Conservation (phyloP, 2,888 invertebrate genomes). For the Megalurothrips usitatus region DNA sequence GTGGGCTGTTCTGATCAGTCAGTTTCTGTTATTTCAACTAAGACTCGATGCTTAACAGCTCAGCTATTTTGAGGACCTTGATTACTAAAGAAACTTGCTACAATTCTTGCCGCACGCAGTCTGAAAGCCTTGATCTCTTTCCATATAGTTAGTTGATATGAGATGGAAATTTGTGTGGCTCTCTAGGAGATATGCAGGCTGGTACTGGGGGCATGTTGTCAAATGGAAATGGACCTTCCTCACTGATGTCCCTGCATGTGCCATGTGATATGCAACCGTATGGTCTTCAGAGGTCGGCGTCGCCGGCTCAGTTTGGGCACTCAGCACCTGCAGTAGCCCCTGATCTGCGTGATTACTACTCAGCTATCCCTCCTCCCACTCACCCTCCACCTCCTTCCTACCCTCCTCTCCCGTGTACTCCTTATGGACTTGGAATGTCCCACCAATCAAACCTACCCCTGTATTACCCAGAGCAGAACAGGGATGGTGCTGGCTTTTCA, state of each 20-base stretch:
- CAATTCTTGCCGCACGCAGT: neutral
- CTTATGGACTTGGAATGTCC: neutral
- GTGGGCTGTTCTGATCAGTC: neutral
- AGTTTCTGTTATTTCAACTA: neutral
- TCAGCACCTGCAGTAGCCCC: neutral
- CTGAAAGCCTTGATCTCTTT: neutral
- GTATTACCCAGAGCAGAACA: neutral
- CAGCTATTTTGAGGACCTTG: neutral
- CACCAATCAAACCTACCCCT: too few species aligned
- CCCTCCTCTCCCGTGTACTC: neutral
- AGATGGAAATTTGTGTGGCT: conserved; percentile 6
- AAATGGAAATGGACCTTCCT: neutral
- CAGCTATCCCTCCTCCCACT: neutral
- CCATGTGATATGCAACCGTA: neutral
- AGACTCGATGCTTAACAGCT: neutral
- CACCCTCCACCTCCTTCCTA: neutral
- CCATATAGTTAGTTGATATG: neutral
- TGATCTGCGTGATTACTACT: neutral
- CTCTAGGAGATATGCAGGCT: neutral
- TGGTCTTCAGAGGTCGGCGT: neutral
- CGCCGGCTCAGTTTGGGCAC: neutral
- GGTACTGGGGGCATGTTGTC: neutral
- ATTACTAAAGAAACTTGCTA: neutral
- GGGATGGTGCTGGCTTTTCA: neutral
- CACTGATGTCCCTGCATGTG: neutral